Evolutionary conservation across 2,113 vertebrate genomes (phyloP).

Genomic region (Triplophysa rosa): DNA sequence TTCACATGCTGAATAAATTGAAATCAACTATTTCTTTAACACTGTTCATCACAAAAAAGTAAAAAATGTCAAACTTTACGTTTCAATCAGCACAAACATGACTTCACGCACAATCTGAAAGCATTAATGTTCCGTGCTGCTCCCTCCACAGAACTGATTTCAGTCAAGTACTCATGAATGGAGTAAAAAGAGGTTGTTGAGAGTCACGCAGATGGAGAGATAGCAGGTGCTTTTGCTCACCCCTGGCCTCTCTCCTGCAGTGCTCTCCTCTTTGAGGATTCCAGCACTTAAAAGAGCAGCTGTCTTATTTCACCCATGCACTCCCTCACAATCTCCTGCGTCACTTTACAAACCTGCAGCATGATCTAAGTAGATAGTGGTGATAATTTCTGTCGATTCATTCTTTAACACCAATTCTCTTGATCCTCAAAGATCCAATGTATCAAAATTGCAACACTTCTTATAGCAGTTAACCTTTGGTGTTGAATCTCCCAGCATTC

Average conservation of each 20-base stretch:
- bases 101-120: constrained; percentile 20
- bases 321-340: constrained; percentile 18
- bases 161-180: constrained; percentile 24
- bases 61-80: background rate
- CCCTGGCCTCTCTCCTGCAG: constrained; percentile 41
- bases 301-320: constrained; percentile 19
- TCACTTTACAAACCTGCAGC: background rate
- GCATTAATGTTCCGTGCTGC: constrained; percentile 37
- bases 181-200: background rate
- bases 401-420: background rate
- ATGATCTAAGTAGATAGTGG: background rate
- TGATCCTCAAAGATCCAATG: background rate
- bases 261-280: constrained; percentile 41
- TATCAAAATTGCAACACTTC: too few relatives aligned
- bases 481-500: too few relatives aligned
- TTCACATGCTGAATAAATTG: constrained; percentile 28
- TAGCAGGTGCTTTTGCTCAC: constrained; percentile 49
- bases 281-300: constrained; percentile 47
- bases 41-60: background rate
- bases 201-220: constrained; percentile 5
- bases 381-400: background rate
- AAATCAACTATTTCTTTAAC: background rate
- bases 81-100: constrained; percentile 37
- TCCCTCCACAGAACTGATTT: constrained; percentile 19
- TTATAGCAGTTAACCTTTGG: too few relatives aligned